These are phyloP conservation scores for Philypnodon macrostomus DNA, from an alignment of 2,797 vertebrate genomes.

Conservation along the genomic window DNA sequence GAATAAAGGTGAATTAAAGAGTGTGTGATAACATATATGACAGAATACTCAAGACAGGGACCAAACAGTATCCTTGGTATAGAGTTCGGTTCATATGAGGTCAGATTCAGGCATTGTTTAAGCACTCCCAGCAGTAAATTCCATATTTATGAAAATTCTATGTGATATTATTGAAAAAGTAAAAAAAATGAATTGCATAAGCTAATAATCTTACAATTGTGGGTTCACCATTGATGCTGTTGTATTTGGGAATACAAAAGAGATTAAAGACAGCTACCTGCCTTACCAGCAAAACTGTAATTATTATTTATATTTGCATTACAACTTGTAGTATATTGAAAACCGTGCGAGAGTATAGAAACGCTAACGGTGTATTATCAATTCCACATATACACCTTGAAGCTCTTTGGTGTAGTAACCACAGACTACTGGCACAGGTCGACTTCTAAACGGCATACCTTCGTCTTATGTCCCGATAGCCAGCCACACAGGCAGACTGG, in stretches of 20 bases:
- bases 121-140: too few species aligned
- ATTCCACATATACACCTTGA: constrained; percentile 20
- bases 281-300: constrained; percentile 11
- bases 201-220: too few species aligned
- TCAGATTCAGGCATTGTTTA: background rate
- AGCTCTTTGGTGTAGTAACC: constrained; percentile 28
- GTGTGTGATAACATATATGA: constrained; percentile 24
- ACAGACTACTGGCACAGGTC: constrained; percentile 19
- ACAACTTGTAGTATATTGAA: too few species aligned
- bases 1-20: constrained; percentile 34
- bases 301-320: background rate
- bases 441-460: constrained; percentile 57
- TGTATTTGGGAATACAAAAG: constrained; percentile 14
- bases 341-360: too few species aligned
- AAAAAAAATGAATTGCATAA: too few species aligned
- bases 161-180: too few species aligned
- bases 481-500: constrained; percentile 66
- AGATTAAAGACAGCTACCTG: constrained; percentile 19
- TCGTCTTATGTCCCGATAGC: constrained; percentile 70
- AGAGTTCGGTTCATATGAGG: background rate
- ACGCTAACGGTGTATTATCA: too few species aligned
- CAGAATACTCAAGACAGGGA: background rate
- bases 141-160: too few species aligned
- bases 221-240: constrained; percentile 2
- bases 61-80: background rate